Evolutionary conservation across 2,113 vertebrate species (phyloP), one percentile per base, ranked within the genome.

Genomic region (Grantiella picta): DNA sequence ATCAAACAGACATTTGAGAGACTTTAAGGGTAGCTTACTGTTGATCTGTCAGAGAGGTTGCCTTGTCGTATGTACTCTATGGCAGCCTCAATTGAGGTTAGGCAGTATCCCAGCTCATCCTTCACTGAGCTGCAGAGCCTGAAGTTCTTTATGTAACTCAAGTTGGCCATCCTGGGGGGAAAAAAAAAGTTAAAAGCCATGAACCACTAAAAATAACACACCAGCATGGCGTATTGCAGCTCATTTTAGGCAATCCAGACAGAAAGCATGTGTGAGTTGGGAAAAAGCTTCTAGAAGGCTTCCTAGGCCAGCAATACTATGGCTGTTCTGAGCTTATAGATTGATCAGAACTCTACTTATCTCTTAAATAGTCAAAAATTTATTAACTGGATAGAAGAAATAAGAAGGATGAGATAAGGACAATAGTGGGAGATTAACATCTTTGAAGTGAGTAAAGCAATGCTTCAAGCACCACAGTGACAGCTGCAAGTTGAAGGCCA

Each of bases 141-240:
- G 97, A 99, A 99, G 98, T 99, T 99, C 97, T 99, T 99, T 81
- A 99, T 99, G 94, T 99, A 99, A 97, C 98, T 99, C 97, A 99
- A 97, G 95, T 99, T 99, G 69, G 99, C 99, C 98, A 99, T 99
- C 99, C 99, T 99, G 96, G 49, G 49, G 24, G 24, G 0, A 10
- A 28, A 21, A 20, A 70, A 59, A 23, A 80, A 73, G 56, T 73
- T n/a, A n/a, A 53, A 83, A 85, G 42, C 23, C 7, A 9, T 64
- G 20, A 94, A 60, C 4, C 16, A 64, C n/a, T 25, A 25, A 69
- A 82, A n/a, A 15, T 25, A 27, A 92, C 1, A 64, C 17, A 72
- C 9, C 7, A 69, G 20, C 20, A 72, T 9, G 7, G 59, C 4
- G 52, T 13, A 91, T 3, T 40, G 7, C 28, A 93, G 23, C 23